These are phyloP conservation scores for Chunga burmeisteri DNA, from an alignment of 2,113 vertebrate species.

Conservation along the genomic window DNA sequence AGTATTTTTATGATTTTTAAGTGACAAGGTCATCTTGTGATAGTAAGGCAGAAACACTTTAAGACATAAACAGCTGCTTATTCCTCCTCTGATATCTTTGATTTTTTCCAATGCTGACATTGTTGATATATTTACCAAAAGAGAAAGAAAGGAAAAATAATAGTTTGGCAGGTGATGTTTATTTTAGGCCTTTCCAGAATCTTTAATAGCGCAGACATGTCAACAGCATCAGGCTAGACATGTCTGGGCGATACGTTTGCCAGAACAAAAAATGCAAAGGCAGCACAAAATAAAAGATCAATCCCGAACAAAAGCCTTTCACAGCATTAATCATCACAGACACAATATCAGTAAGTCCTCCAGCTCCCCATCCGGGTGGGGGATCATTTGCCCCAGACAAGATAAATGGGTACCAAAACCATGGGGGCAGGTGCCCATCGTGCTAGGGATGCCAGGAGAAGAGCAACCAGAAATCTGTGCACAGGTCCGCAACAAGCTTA, in stretches of 20 bases:
- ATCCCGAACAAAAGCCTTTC: background rate
- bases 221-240: background rate
- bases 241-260: background rate
- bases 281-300: background rate
- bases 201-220: background rate
- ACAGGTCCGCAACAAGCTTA: background rate
- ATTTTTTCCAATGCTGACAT: background rate
- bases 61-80: constrained; percentile 10
- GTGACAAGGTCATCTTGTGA: background rate
- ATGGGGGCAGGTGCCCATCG: fast-evolving
- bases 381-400: background rate
- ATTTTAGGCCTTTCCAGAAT: constrained; percentile 9
- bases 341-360: background rate
- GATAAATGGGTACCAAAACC: background rate
- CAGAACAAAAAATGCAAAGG: background rate
- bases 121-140: constrained; percentile 1
- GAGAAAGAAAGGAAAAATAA: background rate
- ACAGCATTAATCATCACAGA: background rate
- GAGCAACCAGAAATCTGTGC: background rate
- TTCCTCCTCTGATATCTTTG: background rate
- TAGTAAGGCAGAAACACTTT: background rate
- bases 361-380: background rate
- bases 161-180: background rate
- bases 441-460: background rate
- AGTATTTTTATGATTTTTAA: background rate